These are phyloP conservation scores for Branchellion lobata DNA, from an alignment of 2,888 invertebrate species.

Conservation along the genomic window DNA sequence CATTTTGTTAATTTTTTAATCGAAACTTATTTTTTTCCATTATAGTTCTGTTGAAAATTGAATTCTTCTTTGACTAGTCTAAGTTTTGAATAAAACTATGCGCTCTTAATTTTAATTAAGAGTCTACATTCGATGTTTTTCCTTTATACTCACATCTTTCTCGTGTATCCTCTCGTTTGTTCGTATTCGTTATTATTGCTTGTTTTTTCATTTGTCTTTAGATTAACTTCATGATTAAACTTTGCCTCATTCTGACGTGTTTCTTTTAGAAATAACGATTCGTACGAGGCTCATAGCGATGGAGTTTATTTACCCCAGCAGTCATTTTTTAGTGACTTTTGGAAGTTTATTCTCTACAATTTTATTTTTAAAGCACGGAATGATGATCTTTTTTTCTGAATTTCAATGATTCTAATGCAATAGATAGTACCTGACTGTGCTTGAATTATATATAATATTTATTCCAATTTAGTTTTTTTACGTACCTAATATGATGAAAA, in stretches of 20 bases:
- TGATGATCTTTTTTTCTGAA: neutral
- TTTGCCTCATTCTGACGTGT: conserved; percentile 15
- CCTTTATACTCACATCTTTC: too few relatives aligned
- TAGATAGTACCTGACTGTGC: conserved; percentile 1
- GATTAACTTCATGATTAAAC: neutral
- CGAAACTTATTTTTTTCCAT: too few relatives aligned
- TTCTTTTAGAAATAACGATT: neutral
- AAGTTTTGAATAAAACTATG: too few relatives aligned
- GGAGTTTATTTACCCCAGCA: conserved; percentile 9
- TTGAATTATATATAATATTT: neutral
- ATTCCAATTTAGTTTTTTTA: too few relatives aligned
- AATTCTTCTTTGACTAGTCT: too few relatives aligned
- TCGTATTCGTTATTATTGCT: too few relatives aligned
- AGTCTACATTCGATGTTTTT: too few relatives aligned
- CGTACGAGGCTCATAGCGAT: neutral
- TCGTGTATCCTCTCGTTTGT: too few relatives aligned
- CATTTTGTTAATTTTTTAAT: too few relatives aligned
- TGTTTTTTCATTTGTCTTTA: neutral
- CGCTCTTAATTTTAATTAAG: too few relatives aligned
- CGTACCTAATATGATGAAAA: neutral
- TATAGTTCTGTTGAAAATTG: too few relatives aligned
- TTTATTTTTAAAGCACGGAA: neutral
- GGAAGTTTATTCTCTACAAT: conserved; percentile 5
- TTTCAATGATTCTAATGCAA: neutral
- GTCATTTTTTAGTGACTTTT: neutral